A percentile compares a stretch with the other conserved stretches of the same genome.
These are phyloP conservation scores for Sphaerophoria rueppellii DNA, from an alignment of 2,888 invertebrate species.

Conservation along the genomic window DNA sequence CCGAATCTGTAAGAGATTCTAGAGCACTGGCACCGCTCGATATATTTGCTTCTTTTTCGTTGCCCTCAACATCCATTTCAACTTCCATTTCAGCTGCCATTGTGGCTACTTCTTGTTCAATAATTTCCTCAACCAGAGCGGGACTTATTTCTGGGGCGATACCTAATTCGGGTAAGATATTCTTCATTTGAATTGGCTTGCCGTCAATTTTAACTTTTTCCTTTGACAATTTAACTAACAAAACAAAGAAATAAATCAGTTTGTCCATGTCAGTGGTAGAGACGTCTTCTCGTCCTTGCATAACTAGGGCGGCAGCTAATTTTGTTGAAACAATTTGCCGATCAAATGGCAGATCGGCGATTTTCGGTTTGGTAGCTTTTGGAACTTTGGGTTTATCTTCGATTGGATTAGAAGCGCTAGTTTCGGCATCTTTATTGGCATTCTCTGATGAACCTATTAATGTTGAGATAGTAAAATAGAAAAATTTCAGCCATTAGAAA, in stretches of 20 bases:
- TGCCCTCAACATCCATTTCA: slow-evolving; percentile 75
- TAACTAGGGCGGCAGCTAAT: slow-evolving; percentile 90
- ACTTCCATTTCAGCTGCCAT: slow-evolving; percentile 77
- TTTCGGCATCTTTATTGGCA: slow-evolving; percentile 75
- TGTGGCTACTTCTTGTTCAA: slow-evolving; percentile 76
- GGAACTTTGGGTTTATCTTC: slow-evolving; percentile 77
- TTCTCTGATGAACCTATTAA: slow-evolving; percentile 56
- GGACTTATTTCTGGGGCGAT: slow-evolving; percentile 75
- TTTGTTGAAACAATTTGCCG: slow-evolving; percentile 91
- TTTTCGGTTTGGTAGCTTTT: slow-evolving; percentile 81
- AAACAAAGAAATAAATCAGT: slow-evolving; percentile 90
- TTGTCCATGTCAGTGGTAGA: slow-evolving; percentile 90
- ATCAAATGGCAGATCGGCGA: slow-evolving; percentile 86
- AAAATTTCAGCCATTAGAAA: slow-evolving; percentile 34
- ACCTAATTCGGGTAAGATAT: slow-evolving; percentile 76
- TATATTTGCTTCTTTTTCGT: slow-evolving; percentile 74
- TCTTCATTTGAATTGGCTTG: slow-evolving; percentile 73
- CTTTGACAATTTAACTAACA: slow-evolving; percentile 86
- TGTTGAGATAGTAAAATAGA: slow-evolving; percentile 19
- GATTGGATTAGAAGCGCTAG: slow-evolving; percentile 76
- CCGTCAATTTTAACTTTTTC: slow-evolving; percentile 75
- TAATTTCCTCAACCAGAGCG: slow-evolving; percentile 75
- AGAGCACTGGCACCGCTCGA: slow-evolving; percentile 83
- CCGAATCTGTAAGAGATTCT: slow-evolving; percentile 91
- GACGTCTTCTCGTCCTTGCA: slow-evolving; percentile 91